Conservation (phyloP, 2,888 invertebrate species). For the Invenusta paracnida region DNA sequence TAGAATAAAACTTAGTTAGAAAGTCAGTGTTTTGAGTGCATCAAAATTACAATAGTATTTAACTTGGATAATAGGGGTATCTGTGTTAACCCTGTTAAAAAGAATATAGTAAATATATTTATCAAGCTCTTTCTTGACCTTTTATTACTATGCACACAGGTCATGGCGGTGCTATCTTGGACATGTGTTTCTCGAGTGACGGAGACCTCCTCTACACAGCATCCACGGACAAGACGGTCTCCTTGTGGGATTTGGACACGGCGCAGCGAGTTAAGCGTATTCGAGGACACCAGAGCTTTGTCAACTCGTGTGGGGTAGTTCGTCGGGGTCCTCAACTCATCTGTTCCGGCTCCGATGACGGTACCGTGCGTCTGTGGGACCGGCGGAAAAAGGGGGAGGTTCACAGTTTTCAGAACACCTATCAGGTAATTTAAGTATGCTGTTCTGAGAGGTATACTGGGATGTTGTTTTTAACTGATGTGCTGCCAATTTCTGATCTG, state of each 20-base stretch:
- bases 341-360: constrained; percentile 90
- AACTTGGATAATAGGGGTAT: no score
- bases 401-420: constrained; percentile 63
- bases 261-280: constrained; percentile 81
- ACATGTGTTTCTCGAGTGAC: constrained; percentile 66
- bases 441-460: no score
- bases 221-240: constrained; percentile 87
- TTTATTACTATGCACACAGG: no score
- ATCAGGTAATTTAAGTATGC: no score
- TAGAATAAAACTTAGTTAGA: no score
- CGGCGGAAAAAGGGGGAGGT: constrained; percentile 77
- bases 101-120: no score
- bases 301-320: constrained; percentile 67
- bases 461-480: no score
- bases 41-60: no score
- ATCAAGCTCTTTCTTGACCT: no score
- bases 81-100: no score
- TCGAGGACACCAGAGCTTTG: constrained; percentile 66
- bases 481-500: no score
- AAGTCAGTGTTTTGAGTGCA: no score
- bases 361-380: constrained; percentile 69
- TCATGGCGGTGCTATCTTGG: constrained; percentile 90
- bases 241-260: constrained; percentile 87
- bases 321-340: constrained; percentile 82
- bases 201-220: constrained; percentile 65